Evolutionary conservation across 2,888 invertebrate genomes (phyloP).

Genomic region (Agrochola lychnidis): DNA sequence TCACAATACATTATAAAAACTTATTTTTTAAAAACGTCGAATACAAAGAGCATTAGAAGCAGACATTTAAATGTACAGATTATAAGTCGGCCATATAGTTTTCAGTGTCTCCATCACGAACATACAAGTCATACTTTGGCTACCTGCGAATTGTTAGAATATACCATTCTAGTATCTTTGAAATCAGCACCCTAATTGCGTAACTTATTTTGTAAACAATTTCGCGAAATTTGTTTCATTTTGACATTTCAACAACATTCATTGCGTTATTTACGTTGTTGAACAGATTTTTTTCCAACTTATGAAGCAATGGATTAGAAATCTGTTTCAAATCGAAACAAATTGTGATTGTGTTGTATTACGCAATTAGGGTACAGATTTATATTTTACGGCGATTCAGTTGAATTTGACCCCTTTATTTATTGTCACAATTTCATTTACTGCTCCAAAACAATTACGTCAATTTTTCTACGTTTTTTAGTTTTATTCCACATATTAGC

Average conservation of each 20-base stretch:
- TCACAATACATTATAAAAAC: slow-evolving; percentile 71
- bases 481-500: not conserved
- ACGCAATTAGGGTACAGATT: too few relatives aligned
- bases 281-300: too few relatives aligned
- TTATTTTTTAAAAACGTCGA: slow-evolving; percentile 67
- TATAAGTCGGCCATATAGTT: slow-evolving; percentile 32
- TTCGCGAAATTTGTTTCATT: too few relatives aligned
- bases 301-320: too few relatives aligned
- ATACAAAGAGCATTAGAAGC: slow-evolving; percentile 64
- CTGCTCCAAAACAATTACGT: slow-evolving; percentile 11
- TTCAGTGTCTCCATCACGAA: slow-evolving; percentile 31
- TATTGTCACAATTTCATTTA: slow-evolving; percentile 3
- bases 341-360: too few relatives aligned
- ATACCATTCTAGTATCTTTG: slow-evolving; percentile 53
- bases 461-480: not conserved
- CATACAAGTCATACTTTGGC: slow-evolving; percentile 54
- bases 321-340: too few relatives aligned
- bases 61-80: too few relatives aligned
- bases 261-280: too few relatives aligned
- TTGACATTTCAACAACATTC: too few relatives aligned
- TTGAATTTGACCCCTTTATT: slow-evolving; percentile 22
- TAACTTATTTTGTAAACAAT: too few relatives aligned
- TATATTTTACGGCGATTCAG: slow-evolving; percentile 47
- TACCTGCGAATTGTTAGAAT: slow-evolving; percentile 57
- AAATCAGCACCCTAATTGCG: too few relatives aligned